These are phyloP conservation scores for Streptopelia turtur DNA, from an alignment of 2,797 vertebrate genomes.

Conservation along the genomic window DNA sequence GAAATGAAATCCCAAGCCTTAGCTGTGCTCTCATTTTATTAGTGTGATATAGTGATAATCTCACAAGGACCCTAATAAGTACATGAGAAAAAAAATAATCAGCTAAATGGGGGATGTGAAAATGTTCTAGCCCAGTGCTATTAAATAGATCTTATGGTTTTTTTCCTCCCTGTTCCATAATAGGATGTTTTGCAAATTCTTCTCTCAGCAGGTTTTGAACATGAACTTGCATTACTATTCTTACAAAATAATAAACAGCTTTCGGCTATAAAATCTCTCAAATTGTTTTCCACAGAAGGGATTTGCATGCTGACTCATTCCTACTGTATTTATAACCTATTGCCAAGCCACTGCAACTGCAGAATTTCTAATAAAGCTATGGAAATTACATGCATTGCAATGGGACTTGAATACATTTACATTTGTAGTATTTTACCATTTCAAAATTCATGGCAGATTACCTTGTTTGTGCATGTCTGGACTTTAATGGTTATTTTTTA, in stretches of 20 bases:
- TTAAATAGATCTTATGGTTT: slow-evolving; percentile 33
- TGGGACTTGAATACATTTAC: slow-evolving; percentile 83
- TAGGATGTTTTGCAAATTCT: slow-evolving; percentile 74
- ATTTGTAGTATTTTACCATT: slow-evolving; percentile 80
- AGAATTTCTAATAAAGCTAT: slow-evolving; percentile 83
- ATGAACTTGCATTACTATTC: slow-evolving; percentile 79
- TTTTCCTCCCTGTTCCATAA: slow-evolving; percentile 46
- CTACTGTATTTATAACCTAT: slow-evolving; percentile 81
- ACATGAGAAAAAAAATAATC: not conserved
- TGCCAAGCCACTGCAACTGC: slow-evolving; percentile 71
- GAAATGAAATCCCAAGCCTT: slow-evolving; percentile 1
- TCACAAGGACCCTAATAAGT: slow-evolving; percentile 5
- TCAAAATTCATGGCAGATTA: slow-evolving; percentile 86
- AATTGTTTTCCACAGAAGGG: slow-evolving; percentile 79
- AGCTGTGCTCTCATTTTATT: not conserved
- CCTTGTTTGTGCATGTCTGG: slow-evolving; percentile 84
- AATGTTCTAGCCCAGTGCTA: slow-evolving; percentile 18
- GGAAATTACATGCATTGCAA: slow-evolving; percentile 81
- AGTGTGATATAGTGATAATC: not conserved
- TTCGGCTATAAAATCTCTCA: slow-evolving; percentile 80
- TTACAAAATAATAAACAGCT: slow-evolving; percentile 82
- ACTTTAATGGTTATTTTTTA: slow-evolving; percentile 83
- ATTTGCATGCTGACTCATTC: slow-evolving; percentile 86
- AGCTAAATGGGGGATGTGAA: slow-evolving; percentile 26
- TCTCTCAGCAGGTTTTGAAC: slow-evolving; percentile 78